Evolutionary conservation across 2,113 vertebrate genomes (phyloP).

Genomic region (Mustela lutreola): DNA sequence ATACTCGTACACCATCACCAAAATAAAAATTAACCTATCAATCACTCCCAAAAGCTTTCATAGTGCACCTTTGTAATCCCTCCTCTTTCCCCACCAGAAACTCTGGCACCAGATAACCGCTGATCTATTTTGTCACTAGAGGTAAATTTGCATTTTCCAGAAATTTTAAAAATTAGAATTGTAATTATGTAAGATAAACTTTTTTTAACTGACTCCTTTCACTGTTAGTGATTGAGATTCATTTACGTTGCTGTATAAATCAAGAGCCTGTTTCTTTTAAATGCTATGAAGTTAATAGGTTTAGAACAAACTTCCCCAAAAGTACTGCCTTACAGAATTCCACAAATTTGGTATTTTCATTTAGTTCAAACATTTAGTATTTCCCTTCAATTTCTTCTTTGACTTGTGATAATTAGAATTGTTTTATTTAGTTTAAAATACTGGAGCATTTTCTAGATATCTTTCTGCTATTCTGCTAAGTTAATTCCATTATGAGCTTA

Average conservation of each 20-base stretch:
- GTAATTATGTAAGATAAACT: background rate
- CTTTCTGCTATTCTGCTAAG: background rate
- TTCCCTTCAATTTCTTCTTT: background rate
- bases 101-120: background rate
- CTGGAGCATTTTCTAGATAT: background rate
- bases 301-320: background rate
- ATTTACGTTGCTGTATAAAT: background rate
- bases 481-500: background rate
- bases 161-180: background rate
- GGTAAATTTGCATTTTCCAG: background rate
- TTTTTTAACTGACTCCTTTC: background rate
- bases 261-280: background rate
- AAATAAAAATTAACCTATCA: background rate
- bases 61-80: background rate
- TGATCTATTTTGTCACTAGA: background rate
- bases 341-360: background rate
- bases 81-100: background rate
- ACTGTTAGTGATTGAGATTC: background rate
- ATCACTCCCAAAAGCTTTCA: background rate
- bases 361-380: background rate
- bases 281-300: background rate
- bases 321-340: background rate
- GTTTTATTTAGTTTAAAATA: background rate
- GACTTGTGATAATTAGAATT: background rate
- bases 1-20: background rate